phyloP scores from a whole-genome alignment of 2,797 vertebrate species.

The Hypotaenidia philippensis region DNA sequence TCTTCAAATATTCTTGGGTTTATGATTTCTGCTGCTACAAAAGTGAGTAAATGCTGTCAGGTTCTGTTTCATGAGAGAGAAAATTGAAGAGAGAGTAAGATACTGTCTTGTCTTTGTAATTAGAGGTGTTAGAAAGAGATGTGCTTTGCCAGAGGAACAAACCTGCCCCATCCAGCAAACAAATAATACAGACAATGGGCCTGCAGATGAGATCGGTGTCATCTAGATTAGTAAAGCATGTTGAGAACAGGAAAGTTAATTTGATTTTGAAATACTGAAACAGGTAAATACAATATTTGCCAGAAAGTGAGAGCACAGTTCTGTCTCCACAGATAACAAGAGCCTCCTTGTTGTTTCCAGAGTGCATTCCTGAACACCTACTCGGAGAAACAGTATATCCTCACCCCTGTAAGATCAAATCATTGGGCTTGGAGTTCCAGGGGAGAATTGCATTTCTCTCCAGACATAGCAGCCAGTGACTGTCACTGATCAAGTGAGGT shows the following conservation, averaged over 20 bases:
- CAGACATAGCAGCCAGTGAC: background rate
- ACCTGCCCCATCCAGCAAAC: background rate
- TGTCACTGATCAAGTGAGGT: background rate
- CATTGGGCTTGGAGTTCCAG: background rate
- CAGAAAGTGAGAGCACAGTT: background rate
- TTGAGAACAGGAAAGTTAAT: background rate
- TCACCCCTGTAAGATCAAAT: rapidly evolving
- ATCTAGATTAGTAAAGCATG: background rate
- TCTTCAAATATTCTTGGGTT: background rate
- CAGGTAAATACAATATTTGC: background rate
- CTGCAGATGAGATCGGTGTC: background rate
- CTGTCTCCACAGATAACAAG: background rate
- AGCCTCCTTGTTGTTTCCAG: background rate
- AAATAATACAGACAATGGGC: background rate
- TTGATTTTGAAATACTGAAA: background rate
- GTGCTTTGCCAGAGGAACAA: background rate
- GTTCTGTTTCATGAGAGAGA: background rate
- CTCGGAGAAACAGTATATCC: background rate
- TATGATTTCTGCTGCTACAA: background rate
- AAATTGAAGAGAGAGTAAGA: background rate
- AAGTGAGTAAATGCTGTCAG: background rate
- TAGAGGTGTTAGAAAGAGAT: background rate
- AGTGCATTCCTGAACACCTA: background rate
- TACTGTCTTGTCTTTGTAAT: background rate
- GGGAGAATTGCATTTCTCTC: background rate